Evolutionary conservation across 1,140 invertebrate species (phyloP), one percentile per base, ranked within the genome.

Genomic region (Drosophila navojoa): DNA sequence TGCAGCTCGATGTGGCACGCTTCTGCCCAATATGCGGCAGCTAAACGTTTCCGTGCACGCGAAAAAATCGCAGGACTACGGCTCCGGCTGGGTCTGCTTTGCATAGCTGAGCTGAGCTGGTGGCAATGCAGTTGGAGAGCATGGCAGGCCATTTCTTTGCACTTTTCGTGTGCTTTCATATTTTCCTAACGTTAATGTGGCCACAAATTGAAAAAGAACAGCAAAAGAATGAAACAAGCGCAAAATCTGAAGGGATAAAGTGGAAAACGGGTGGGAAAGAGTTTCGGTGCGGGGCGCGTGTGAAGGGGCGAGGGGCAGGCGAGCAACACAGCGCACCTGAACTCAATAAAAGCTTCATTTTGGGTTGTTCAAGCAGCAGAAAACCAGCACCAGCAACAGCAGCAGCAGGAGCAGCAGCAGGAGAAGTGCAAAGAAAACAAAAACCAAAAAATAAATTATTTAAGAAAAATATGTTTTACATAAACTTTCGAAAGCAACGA

Each of bases 401-500:
- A 22, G 19, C 19, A 19, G 19, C 75, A 58, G 45, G 29, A 62
- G 13, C 52, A 68, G 76, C 71, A 73, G 61, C 49, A 60, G 7
- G 32, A 32, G 35, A 38, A 38, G 35, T 38, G 29, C 27, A 53
- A 53, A 22, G 11, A 74, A 69, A 84, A 63, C 38, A 66, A 85
- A 64, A 86, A 75, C 54, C 63, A 64, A 87, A 76, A 87, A 89
- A 77, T 89, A 89, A 89, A 89, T 89, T 89, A 89, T 89, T 89
- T 89, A 89, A 89, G 84, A 89, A 89, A 87, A 89, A 89, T 89
- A 89, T 89, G 84, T 89, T 89, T 89, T 89, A 89, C 84, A 89
- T 89, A 84, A 87, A 87, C 78, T 89, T 87, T 81, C 70, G 71
- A 47, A 10, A 45, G 7, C 15, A 10, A 47, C 35, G 27, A 32